Conservation (phyloP, 2,797 vertebrate species). For the Pteropus rufus region DNA sequence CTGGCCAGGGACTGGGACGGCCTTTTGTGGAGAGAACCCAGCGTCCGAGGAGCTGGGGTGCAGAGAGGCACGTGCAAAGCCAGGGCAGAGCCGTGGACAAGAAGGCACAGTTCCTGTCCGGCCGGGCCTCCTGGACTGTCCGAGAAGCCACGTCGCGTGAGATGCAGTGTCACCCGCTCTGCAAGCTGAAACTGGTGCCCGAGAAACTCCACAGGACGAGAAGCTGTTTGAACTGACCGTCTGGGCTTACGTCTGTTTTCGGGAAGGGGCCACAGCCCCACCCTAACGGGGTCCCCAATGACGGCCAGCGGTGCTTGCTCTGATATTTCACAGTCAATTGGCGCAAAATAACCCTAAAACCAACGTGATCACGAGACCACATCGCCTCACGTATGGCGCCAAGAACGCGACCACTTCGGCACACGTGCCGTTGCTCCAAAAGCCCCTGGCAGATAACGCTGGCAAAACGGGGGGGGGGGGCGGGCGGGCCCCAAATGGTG, state of each 20-base stretch:
- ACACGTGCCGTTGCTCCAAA: too few species aligned
- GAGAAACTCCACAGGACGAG: background rate
- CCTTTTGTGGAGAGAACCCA: accelerated
- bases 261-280: background rate
- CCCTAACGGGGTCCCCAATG: accelerated
- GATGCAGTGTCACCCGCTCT: background rate
- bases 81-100: background rate
- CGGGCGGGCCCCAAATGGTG: too few species aligned
- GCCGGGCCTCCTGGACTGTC: too few species aligned
- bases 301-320: background rate
- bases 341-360: background rate
- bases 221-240: accelerated
- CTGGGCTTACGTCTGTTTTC: background rate
- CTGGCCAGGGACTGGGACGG: too few species aligned
- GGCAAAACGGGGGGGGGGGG: too few species aligned
- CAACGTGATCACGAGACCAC: background rate
- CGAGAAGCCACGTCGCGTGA: accelerated
- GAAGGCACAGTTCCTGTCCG: too few species aligned
- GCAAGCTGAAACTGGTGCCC: background rate
- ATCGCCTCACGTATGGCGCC: background rate
- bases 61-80: too few species aligned
- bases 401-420: too few species aligned
- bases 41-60: background rate
- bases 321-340: background rate
- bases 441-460: accelerated